Base-by-base conservation (phyloP, 2,113 vertebrate genomes). In the Cyanoramphus novaezelandiae region DNA sequence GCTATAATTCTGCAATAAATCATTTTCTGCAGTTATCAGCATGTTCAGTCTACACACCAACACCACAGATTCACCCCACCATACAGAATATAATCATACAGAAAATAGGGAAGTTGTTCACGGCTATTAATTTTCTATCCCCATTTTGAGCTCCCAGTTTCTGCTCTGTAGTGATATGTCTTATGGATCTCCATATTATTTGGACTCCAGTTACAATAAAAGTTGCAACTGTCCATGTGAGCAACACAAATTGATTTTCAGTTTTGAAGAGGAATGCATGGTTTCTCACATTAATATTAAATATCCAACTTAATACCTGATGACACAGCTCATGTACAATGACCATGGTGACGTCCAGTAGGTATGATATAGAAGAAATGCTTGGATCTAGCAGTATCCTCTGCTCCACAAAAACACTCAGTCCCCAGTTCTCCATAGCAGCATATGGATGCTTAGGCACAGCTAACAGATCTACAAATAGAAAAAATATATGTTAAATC, bases 381-480 rank as follows among this genome's bases (percentile, higher is more conserved):
- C 98, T 98, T 82, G 98, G 98, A 97, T 99, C 99, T 97, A 99
- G 98, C 55, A 99, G 98, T 97, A 99, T 98, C 97, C 98, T 98
- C 97, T 99, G 98, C 86, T 99, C 99, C 97, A 99, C 98, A 90
- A 99, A 99, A 93, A 99, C 98, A 97, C 98, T 99, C 92, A 99
- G 98, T 92, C 99, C 99, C 99, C 99, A 99, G 97, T 99, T 99
- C 97, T 99, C 99, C 99, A 99, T 99, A 82, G 99, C 99, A 95
- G 99, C 98, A 82, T 99, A 99, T 2, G 99, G 99, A 95, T 99
- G 99, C 93, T 99, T 99, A 93, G 99, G 99, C 90, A 99, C 99
- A 92, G 99, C 99, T 98, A 99, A 98, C 69, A 99, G 98, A 98
- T 99, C 99, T 99, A 98, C 90, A 97, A 98, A 97, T 3, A 98